Conservation (phyloP, 2,888 invertebrate genomes). For the Hydroisotoma schaefferi region DNA sequence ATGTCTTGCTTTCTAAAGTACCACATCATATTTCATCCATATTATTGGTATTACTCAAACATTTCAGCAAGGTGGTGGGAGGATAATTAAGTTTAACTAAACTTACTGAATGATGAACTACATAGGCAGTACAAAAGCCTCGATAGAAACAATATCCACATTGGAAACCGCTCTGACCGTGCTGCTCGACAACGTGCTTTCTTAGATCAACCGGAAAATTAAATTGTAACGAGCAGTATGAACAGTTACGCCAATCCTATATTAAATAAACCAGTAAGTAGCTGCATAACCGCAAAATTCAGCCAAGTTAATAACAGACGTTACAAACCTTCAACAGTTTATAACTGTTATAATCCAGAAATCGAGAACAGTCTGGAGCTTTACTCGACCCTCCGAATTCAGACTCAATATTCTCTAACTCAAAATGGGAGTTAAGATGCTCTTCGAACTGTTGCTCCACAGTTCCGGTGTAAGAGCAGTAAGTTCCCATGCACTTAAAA, state of each 20-base stretch:
- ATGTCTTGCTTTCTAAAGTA: too few species aligned
- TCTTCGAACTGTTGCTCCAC: conserved; percentile 50
- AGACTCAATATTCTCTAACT: too few species aligned
- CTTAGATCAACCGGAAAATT: conserved; percentile 55
- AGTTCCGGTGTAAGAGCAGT: conserved; percentile 57
- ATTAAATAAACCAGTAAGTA: conserved; percentile 3
- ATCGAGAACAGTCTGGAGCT: conserved; percentile 36
- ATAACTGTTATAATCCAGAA: conserved; percentile 1
- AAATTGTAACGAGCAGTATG: conserved; percentile 59
- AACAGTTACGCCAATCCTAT: conserved; percentile 57
- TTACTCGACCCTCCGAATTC: background rate
- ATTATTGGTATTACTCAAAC: too few species aligned
- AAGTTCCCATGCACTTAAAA: conserved; percentile 59
- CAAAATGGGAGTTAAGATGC: conserved; percentile 52
- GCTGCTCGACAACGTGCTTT: conserved; percentile 62
- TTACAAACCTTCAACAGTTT: conserved; percentile 16
- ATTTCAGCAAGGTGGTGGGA: too few species aligned
- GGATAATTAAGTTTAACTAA: too few species aligned
- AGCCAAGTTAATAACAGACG: background rate
- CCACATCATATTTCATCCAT: too few species aligned
- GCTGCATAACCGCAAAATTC: background rate
- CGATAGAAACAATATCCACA: conserved; percentile 69
- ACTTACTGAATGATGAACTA: conserved; percentile 60
- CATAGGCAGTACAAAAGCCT: conserved; percentile 60
- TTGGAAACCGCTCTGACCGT: conserved; percentile 61